phyloP scores from a whole-genome alignment of 1,140 invertebrate species.

The Acromyrmex heyeri region DNA sequence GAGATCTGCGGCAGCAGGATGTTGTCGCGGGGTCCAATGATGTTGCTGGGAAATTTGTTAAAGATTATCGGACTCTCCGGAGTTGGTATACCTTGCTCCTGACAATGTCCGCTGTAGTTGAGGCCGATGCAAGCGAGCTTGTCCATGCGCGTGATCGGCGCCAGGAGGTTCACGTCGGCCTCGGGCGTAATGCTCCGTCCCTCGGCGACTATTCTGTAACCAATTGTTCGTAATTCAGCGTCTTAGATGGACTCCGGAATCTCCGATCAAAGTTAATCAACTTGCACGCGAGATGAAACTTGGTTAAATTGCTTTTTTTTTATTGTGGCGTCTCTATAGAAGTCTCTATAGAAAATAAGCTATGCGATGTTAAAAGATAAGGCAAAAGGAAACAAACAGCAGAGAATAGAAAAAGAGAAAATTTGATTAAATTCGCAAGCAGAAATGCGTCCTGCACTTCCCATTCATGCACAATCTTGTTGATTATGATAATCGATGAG shows the following conservation, averaged over 20 bases:
- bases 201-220: conserved; percentile 87
- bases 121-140: conserved; percentile 93
- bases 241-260: background rate
- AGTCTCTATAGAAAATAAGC: background rate
- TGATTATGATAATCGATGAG: background rate
- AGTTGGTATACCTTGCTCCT: conserved; percentile 91
- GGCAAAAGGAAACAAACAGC: background rate
- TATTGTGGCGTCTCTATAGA: too few species aligned
- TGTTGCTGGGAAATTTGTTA: conserved; percentile 92
- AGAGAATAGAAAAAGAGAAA: background rate
- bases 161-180: conserved; percentile 87
- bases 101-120: conserved; percentile 93
- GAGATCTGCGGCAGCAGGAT: conserved; percentile 90
- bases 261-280: conserved; percentile 28
- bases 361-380: background rate
- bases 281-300: conserved; percentile 20
- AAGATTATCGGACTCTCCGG: conserved; percentile 93
- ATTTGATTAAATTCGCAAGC: background rate
- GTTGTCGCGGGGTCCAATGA: conserved; percentile 92
- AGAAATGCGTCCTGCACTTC: background rate
- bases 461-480: conserved; percentile 6
- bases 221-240: background rate
- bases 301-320: background rate
- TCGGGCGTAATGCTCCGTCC: conserved; percentile 86
- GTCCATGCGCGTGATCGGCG: conserved; percentile 91